phyloP scores from a whole-genome alignment of 2,888 invertebrate species.

The Salpingus planirostris region DNA sequence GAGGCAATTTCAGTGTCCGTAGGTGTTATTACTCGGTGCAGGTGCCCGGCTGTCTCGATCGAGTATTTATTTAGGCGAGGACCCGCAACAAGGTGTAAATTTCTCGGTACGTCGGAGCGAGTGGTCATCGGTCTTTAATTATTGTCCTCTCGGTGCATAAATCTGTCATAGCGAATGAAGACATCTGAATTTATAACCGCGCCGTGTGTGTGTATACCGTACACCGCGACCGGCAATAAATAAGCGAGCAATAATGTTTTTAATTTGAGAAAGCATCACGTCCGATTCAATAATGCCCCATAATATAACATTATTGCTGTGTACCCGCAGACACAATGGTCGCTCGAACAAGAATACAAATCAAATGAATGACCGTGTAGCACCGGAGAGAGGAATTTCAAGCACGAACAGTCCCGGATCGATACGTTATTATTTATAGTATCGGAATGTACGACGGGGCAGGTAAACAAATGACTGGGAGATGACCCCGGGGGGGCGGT shows the following conservation, averaged over 20 bases:
- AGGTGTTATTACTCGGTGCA: no score
- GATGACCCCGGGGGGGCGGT: not conserved
- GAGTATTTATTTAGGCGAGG: no score
- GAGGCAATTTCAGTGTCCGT: no score
- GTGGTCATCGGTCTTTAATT: slow-evolving; percentile 13
- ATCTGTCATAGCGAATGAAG: not conserved
- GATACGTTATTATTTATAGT: not conserved
- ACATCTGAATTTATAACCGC: not conserved
- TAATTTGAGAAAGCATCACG: not conserved
- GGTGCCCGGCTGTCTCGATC: no score
- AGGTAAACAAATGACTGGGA: not conserved
- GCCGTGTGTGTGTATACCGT: no score
- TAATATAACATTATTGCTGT: not conserved
- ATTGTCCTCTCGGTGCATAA: not conserved
- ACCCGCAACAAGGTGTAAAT: no score
- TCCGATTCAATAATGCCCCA: not conserved
- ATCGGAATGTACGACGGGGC: not conserved
- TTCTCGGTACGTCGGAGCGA: no score
- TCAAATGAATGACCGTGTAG: not conserved
- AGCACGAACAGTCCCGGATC: not conserved
- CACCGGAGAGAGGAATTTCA: not conserved
- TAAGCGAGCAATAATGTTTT: not conserved
- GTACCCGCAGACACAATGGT: not conserved
- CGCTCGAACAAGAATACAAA: not conserved
- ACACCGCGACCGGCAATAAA: not conserved